A percentile compares a stretch with the other conserved stretches of the same genome.
These are phyloP conservation scores for Scophthalmus maximus DNA, from an alignment of 2,113 vertebrate genomes.

Conservation along the genomic window DNA sequence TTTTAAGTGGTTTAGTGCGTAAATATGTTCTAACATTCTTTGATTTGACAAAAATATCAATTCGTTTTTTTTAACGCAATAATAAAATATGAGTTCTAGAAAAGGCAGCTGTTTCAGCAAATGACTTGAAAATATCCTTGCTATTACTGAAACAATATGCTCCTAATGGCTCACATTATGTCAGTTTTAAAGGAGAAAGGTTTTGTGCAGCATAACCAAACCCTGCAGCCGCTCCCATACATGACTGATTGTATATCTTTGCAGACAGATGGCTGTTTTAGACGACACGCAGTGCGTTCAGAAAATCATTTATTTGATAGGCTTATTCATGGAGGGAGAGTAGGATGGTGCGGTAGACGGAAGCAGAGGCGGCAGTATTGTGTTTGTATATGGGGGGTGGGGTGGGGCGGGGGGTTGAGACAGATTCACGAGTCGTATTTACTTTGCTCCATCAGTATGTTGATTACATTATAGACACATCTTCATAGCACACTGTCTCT, in stretches of 20 bases:
- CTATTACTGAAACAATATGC: neutral
- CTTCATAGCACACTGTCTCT: conserved; percentile 1
- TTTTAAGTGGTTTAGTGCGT: too few relatives aligned
- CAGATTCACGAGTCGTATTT: conserved; percentile 35
- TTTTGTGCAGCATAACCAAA: neutral
- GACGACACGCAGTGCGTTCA: conserved; percentile 16
- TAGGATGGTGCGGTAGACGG: neutral
- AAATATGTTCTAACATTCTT: too few relatives aligned
- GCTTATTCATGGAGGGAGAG: conserved; percentile 11
- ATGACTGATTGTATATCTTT: conserved; percentile 26
- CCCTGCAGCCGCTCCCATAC: conserved; percentile 15
- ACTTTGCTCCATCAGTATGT: conserved; percentile 26
- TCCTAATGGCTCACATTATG: neutral
- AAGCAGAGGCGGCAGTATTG: conserved; percentile 10
- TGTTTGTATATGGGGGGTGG: conserved; percentile 45
- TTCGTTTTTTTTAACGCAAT: too few relatives aligned
- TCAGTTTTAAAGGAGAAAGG: too few relatives aligned
- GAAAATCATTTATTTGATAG: conserved; percentile 40
- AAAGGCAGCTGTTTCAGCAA: too few relatives aligned
- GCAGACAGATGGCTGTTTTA: conserved; percentile 51
- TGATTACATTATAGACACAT: conserved; percentile 25
- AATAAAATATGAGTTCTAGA: neutral
- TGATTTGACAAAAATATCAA: too few relatives aligned
- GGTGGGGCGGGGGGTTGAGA: conserved; percentile 11
- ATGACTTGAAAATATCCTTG: conserved; percentile 1